A percentile compares a stretch with the other conserved stretches of the same genome.
phyloP scores from a whole-genome alignment of 2,797 vertebrate genomes.

The Paguma larvata region DNA sequence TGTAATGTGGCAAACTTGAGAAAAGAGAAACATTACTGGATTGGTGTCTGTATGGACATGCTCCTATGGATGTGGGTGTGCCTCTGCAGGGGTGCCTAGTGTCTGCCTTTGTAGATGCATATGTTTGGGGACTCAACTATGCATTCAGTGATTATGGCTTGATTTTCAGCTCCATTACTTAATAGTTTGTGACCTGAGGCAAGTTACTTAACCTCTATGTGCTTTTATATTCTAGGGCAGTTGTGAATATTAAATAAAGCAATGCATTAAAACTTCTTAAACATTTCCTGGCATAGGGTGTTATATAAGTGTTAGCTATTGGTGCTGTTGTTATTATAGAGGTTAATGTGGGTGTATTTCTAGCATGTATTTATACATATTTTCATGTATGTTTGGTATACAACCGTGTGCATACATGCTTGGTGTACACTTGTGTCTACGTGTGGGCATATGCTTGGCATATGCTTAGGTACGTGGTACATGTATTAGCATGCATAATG shows the following conservation, averaged over 20 bases:
- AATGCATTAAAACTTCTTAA: constrained; percentile 27
- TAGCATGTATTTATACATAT: constrained; percentile 15
- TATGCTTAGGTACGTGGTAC: not conserved
- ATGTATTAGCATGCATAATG: not conserved
- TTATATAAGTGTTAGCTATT: not conserved
- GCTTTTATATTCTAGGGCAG: constrained; percentile 7
- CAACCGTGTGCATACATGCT: not conserved
- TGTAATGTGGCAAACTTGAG: not conserved
- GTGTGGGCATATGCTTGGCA: constrained; percentile 1
- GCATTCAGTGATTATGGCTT: not conserved
- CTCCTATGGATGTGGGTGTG: not conserved
- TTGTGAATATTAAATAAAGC: constrained; percentile 56
- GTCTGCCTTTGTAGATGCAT: not conserved
- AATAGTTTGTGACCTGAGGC: constrained; percentile 40
- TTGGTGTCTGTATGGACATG: not conserved
- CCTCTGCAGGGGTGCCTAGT: not conserved
- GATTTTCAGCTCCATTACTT: not conserved
- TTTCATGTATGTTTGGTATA: constrained; percentile 25
- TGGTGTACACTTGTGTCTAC: constrained; percentile 6
- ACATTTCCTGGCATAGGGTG: constrained; percentile 16
- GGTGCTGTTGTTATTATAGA: not conserved
- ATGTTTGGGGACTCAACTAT: not conserved
- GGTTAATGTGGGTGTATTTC: constrained; percentile 14
- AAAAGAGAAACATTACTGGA: constrained; percentile 23
- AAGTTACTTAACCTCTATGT: constrained; percentile 48